Conservation (phyloP, 1,140 invertebrate genomes). For the Mya arenaria region DNA sequence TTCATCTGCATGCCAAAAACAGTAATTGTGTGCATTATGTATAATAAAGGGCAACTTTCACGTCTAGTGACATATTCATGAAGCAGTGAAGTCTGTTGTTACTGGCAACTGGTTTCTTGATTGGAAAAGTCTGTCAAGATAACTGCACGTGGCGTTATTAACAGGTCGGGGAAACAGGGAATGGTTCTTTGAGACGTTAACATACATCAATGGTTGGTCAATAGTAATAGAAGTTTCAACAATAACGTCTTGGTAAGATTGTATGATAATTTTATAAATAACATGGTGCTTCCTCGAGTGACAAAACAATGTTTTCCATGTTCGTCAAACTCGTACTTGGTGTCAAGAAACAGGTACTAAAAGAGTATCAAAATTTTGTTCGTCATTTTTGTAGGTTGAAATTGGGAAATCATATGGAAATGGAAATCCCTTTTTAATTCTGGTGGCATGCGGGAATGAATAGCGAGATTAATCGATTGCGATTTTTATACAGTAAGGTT, state of each 20-base stretch:
- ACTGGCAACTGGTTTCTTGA: no score
- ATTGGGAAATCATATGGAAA: constrained; percentile 41
- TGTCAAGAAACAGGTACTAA: constrained; percentile 4
- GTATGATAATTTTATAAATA: constrained; percentile 53
- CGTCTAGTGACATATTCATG: not conserved
- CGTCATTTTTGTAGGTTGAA: constrained; percentile 56
- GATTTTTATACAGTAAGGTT: no score
- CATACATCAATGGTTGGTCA: constrained; percentile 19
- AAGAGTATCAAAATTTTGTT: constrained; percentile 45
- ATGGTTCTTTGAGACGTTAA: not conserved
- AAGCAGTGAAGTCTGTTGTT: not conserved
- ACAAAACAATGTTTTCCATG: no score
- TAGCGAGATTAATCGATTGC: no score
- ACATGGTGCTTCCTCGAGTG: no score
- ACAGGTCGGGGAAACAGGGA: not conserved
- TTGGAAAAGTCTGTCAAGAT: not conserved
- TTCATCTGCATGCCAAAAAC: not conserved
- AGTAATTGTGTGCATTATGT: not conserved
- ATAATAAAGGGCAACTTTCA: not conserved
- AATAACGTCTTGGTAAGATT: constrained; percentile 40
- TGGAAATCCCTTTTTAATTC: no score
- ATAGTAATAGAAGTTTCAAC: constrained; percentile 30
- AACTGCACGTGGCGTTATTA: not conserved
- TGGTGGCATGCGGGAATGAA: no score
- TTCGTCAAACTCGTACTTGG: no score